Percentiles rank a stretch among this genome's conserved stretches.
These are phyloP conservation scores for Pterostichus madidus DNA, from an alignment of 2,888 invertebrate species.

Conservation along the genomic window DNA sequence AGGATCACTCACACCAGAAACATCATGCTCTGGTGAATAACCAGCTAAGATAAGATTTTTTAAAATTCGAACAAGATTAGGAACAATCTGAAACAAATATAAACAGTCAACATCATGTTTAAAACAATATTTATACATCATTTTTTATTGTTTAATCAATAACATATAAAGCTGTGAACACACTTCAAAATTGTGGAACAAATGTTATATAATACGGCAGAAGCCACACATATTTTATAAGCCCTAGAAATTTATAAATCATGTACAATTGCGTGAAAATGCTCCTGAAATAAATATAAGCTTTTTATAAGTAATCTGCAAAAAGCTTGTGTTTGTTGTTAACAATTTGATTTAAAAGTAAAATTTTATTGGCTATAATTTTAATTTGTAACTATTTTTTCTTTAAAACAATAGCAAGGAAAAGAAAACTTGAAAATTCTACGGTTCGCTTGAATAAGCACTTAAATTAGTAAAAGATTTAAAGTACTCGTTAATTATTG, in stretches of 20 bases:
- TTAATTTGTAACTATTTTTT: too few relatives aligned
- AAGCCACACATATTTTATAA: slow-evolving; percentile 23
- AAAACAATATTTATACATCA: slow-evolving; percentile 36
- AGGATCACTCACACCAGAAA: slow-evolving; percentile 99
- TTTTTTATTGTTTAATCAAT: neutral
- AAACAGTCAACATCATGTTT: slow-evolving; percentile 57
- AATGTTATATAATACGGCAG: neutral
- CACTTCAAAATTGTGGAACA: slow-evolving; percentile 18
- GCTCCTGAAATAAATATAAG: slow-evolving; percentile 28
- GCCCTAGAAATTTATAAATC: slow-evolving; percentile 1
- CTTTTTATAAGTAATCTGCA: slow-evolving; percentile 27
- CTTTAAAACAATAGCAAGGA: too few relatives aligned
- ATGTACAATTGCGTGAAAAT: slow-evolving; percentile 20
- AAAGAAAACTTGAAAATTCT: too few relatives aligned
- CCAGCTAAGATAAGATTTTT: slow-evolving; percentile 99
- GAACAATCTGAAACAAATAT: slow-evolving; percentile 90
- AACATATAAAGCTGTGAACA: slow-evolving; percentile 54
- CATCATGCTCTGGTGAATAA: slow-evolving; percentile 99
- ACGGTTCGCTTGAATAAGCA: too few relatives aligned
- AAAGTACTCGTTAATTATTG: too few relatives aligned
- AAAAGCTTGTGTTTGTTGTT: neutral
- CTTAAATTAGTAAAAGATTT: too few relatives aligned
- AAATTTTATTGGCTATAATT: too few relatives aligned
- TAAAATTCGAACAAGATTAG: slow-evolving; percentile 97
- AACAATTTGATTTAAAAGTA: too few relatives aligned